Evolutionary conservation across 2,113 vertebrate genomes (phyloP).

Genomic region (Benitochromis conjunctus): DNA sequence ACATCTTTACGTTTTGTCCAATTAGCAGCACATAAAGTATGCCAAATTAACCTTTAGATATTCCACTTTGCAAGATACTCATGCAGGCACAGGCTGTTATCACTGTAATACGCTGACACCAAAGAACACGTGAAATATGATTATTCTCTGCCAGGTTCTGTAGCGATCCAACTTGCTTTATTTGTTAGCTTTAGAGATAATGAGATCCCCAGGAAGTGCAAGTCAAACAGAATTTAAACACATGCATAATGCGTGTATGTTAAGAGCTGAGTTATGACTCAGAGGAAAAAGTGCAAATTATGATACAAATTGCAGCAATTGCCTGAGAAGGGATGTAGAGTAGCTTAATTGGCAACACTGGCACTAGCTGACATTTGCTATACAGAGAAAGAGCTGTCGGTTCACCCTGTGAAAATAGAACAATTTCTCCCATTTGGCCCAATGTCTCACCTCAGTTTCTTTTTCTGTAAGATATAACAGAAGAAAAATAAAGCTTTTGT

Average conservation of each 20-base stretch:
- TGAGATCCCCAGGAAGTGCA: neutral
- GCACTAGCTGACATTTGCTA: neutral
- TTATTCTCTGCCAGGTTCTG: neutral
- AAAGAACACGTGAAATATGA: neutral
- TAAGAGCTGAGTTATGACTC: neutral
- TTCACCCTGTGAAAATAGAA: neutral
- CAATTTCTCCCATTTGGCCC: neutral
- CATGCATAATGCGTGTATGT: neutral
- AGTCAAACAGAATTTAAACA: neutral
- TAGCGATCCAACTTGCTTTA: neutral
- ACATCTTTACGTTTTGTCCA: neutral
- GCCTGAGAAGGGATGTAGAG: neutral
- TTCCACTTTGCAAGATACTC: neutral
- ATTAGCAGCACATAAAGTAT: neutral
- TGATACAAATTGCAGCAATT: neutral
- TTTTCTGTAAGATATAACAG: neutral
- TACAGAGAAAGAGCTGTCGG: neutral
- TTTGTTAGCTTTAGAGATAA: neutral
- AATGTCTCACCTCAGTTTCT: neutral
- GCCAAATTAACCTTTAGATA: neutral
- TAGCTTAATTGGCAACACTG: neutral
- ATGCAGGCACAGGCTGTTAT: neutral
- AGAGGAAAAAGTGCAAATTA: neutral
- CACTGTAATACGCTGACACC: neutral
- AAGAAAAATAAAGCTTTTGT: neutral